phyloP scores from a whole-genome alignment of 2,113 vertebrate genomes.

The Lepisosteus osseus region DNA sequence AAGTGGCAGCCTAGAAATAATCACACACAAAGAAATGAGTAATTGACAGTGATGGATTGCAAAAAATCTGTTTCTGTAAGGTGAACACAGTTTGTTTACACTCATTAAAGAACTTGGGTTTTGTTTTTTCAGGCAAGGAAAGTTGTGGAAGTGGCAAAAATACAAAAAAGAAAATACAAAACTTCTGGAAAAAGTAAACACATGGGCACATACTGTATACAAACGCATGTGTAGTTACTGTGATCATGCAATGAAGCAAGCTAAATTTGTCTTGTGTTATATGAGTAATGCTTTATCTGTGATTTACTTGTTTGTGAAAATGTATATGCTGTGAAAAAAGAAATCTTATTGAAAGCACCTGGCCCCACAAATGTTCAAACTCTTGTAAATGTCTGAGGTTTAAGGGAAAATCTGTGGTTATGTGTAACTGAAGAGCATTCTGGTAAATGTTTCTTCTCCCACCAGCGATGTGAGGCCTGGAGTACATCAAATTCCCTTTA shows the following conservation, averaged over 20 bases:
- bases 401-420: slow-evolving; percentile 5
- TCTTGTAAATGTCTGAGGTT: neutral
- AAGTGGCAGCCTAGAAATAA: too few relatives aligned
- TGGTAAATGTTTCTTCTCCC: neutral
- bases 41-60: too few relatives aligned
- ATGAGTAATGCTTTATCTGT: neutral
- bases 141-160: too few relatives aligned
- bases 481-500: slow-evolving; percentile 20
- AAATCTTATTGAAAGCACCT: neutral
- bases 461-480: neutral
- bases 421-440: slow-evolving; percentile 7
- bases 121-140: too few relatives aligned
- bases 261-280: neutral
- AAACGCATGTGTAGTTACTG: neutral
- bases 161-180: too few relatives aligned
- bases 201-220: neutral
- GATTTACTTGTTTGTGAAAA: neutral
- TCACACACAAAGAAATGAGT: too few relatives aligned
- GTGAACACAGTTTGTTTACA: too few relatives aligned
- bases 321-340: neutral
- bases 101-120: too few relatives aligned
- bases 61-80: too few relatives aligned
- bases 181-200: too few relatives aligned
- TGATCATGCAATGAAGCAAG: too few relatives aligned
- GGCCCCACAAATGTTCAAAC: neutral